Evolutionary conservation across 2,797 vertebrate species (phyloP), one percentile per base, ranked within the genome.

Genomic region (Ispidina picta): DNA sequence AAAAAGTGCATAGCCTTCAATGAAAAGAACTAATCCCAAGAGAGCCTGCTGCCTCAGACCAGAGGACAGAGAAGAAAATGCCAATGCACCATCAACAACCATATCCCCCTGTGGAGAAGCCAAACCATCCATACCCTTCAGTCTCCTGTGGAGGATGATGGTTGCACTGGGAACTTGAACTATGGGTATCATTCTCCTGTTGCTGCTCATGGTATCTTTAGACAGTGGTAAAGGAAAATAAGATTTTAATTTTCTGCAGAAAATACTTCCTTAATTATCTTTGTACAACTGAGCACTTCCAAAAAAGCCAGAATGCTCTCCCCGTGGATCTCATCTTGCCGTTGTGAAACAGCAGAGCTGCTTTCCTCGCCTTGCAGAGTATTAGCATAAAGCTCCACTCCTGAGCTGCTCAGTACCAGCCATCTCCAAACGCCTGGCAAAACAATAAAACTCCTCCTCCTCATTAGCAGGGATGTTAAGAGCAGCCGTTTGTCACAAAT

Each of bases 221-320:
- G 64, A 28, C 41, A 65, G 26, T 4, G 4, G 46, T 31, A 76
- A 92, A 88, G 19, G 28, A 82, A 93, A 55, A 81, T 63, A 17
- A 60, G 9, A 71, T 79, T 84, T 93, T 79, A 0, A 62, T 79
- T 83, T 93, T 88, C 83, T 80, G 28, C 46, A 69, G 68, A 79
- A 91, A 87, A 86, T 77, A 88, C 92, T 94, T 92, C 75, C 83
- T 88, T 90, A 52, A 91, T 88, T 88, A 83, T 84, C 78, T 87
- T 70, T 46, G 51, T 71, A 69, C 39, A 91, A 64, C 31, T 51
- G 49, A 90, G 71, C 26, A 51, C 37, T 69, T 6, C 3, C 5
- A 89, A 62, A 72, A 87, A 87, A 94, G 51, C 29, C 69, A 63
- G 62, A 69, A 55, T 5, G 16, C 83, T 80, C 73, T 87, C 84